These are phyloP conservation scores for Ormyrus nitidulus DNA, from an alignment of 2,888 invertebrate species.

Conservation along the genomic window DNA sequence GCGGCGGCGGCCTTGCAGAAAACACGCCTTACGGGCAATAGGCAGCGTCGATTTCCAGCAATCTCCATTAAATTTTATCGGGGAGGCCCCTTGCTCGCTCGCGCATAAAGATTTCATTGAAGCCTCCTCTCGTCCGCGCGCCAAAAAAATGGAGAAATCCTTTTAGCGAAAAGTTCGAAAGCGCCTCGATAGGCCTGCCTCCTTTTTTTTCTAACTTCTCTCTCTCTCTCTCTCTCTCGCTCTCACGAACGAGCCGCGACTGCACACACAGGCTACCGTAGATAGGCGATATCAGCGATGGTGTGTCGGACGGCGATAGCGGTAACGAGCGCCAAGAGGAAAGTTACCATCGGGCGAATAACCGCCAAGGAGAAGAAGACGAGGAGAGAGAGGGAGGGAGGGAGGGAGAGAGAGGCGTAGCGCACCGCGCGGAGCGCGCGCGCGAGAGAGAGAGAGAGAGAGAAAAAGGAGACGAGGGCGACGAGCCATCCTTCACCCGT, in stretches of 20 bases:
- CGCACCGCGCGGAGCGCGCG: constrained; percentile 41
- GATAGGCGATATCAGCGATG: constrained; percentile 64
- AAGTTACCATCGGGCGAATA: constrained; percentile 69
- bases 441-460: constrained; percentile 21
- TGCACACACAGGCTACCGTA: constrained; percentile 39
- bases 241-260: too few species aligned
- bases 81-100: background rate
- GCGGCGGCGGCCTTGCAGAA: too few species aligned
- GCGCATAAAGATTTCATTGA: constrained; percentile 42
- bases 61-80: constrained; percentile 54
- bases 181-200: background rate
- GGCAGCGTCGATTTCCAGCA: constrained; percentile 31
- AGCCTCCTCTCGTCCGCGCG: background rate
- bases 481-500: constrained; percentile 49
- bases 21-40: constrained; percentile 12
- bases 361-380: constrained; percentile 60
- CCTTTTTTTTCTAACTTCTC: background rate
- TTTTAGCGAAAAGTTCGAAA: constrained; percentile 26
- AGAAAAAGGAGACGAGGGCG: constrained; percentile 38
- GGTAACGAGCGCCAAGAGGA: constrained; percentile 67
- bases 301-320: constrained; percentile 64
- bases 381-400: background rate
- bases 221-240: background rate
- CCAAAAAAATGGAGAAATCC: constrained; percentile 36
- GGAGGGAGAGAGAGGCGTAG: constrained; percentile 30